Conservation (phyloP, 2,797 vertebrate genomes). For the Oryzias dopingdopingensis region DNA sequence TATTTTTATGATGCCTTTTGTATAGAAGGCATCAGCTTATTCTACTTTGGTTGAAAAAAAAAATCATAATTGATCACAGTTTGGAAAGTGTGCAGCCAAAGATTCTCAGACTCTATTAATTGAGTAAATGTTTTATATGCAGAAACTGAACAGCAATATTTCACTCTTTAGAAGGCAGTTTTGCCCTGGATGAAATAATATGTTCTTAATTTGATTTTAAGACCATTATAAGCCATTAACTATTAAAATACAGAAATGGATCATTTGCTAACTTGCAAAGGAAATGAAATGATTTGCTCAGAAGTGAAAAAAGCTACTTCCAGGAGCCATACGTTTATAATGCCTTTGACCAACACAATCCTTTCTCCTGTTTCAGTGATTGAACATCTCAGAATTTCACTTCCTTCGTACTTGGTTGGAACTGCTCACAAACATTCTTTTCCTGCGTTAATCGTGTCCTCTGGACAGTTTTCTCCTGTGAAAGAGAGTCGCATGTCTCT, state of each 20-base stretch:
- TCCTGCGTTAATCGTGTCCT: constrained; percentile 15
- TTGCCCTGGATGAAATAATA: constrained; percentile 38
- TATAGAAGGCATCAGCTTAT: constrained; percentile 47
- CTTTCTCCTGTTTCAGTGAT: background rate
- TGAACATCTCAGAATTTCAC: constrained; percentile 5
- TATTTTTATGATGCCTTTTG: constrained; percentile 35
- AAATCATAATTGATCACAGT: constrained; percentile 58
- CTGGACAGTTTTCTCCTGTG: constrained; percentile 2
- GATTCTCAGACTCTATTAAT: constrained; percentile 42
- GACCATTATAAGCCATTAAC: constrained; percentile 49
- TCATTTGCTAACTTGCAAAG: constrained; percentile 31
- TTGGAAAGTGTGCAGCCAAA: constrained; percentile 43
- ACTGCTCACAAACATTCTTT: constrained; percentile 5
- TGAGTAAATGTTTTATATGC: constrained; percentile 33
- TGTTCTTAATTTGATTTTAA: constrained; percentile 45
- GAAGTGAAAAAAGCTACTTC: constrained; percentile 31
- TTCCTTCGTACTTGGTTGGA: no score
- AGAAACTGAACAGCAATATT: constrained; percentile 35
- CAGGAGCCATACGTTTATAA: constrained; percentile 9
- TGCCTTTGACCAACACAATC: constrained; percentile 11
- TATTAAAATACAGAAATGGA: constrained; percentile 50
- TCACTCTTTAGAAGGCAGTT: constrained; percentile 35
- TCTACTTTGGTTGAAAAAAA: constrained; percentile 46
- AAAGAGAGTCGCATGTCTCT: constrained; percentile 18
- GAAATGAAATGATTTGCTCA: constrained; percentile 35